Evolutionary conservation across 2,888 invertebrate genomes (phyloP), one percentile per base, ranked within the genome.

Genomic region (Plutella xylostella): DNA sequence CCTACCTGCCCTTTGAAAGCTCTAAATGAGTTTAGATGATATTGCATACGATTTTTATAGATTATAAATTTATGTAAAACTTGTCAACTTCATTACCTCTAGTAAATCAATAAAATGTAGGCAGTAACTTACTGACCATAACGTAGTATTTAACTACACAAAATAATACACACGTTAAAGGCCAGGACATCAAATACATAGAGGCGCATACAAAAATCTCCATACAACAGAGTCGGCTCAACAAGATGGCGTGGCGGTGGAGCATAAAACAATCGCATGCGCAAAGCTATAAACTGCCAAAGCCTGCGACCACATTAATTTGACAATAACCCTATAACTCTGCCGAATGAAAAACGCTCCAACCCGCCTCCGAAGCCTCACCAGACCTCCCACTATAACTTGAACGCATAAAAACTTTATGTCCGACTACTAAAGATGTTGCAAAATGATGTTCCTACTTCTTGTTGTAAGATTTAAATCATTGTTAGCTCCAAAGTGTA

Each of bases 211-310:
- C 6, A 28, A n/a, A 12, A 2, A 28, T 28, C 28, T 28, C n/a
- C 9, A 28, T 12, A 28, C 28, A 4, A n/a, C 7, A 3, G 9
- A 12, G 4, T 4, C n/a, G n/a, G n/a, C n/a, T n/a, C n/a, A n/a
- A 45, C 55, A 63, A 64, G 52, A 61, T 64, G 63, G 57, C 60
- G 51, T 54, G 55, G 30, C 30, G 42, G 21, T 20, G 51, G 50
- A 54, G 51, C 57, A 56, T 59, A 60, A 64, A 67, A 46, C 58
- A 59, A 61, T 61, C 60, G 58, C 42, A 42, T 33, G 42, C 55
- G 54, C 55, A 48, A 52, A 50, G 51, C 53, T 50, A 61, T 71
- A 70, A 72, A 70, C 69, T 39, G 65, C n/a, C n/a, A n/a, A 72
- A n/a, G 30, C 41, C 14, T 34, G 34, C 56, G 59, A 55, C 55